Base-by-base conservation (phyloP, 2,888 invertebrate species). In the Anthrax anthrax region DNA sequence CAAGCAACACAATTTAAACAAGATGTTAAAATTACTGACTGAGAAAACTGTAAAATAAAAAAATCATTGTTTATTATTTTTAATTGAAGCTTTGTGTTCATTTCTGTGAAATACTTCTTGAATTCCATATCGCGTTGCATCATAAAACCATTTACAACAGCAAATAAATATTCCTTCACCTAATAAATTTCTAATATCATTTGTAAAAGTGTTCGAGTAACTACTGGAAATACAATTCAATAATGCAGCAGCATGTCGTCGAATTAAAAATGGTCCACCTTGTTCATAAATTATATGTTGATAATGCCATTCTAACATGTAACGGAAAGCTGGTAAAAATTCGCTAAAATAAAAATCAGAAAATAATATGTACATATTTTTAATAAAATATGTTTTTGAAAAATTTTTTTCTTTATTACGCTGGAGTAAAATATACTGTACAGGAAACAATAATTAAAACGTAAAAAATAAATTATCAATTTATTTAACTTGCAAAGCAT, bases 211-310 rank as follows among this genome's bases (percentile, higher is more conserved):
- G 8, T 52, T 52, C n/a, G n/a, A n/a, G 23, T 23, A 23, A 27
- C 58, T 60, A 38, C 60, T 59, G 43, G 59, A 55, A 51, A 65
- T 58, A 18, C 59, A 58, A 18, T 57, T 56, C 13, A 69, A 46
- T 37, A 69, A 42, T 9, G 67, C 64, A 36, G 67, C 55, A 54
- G 67, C 67, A 60, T 69, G 69, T 50, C 67, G 68, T 16, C 65
- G 57, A 43, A 68, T 58, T 36, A 69, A 53, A 47, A 58, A 59
- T 32, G 65, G 58, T 38, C 62, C 63, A 55, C 63, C 65, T 54
- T 60, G 54, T 45, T 64, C 61, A 48, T 62, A 64, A 48, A 58
- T 55, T 42, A 62, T 58, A 58, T 65, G 60, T 56, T 66, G 60
- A 56, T 58, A 63, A 50, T 67, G 67, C 65, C 67, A 68, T 52